phyloP scores from a whole-genome alignment of 2,113 vertebrate species.

The Cisticola juncidis region DNA sequence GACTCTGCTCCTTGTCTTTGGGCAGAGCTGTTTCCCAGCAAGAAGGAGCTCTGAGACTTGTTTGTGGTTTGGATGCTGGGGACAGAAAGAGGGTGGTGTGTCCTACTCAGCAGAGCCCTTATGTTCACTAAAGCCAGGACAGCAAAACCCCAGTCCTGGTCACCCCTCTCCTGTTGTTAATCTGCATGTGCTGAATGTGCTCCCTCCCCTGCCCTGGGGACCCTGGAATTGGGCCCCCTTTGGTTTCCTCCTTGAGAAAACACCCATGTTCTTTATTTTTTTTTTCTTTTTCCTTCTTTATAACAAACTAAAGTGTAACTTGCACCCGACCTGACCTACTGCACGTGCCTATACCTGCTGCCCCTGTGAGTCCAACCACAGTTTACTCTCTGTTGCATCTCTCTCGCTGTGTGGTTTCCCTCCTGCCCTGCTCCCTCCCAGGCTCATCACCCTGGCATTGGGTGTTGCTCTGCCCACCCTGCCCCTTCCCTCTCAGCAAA shows the following conservation, averaged over 20 bases:
- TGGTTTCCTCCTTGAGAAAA: slow-evolving; percentile 9
- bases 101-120: not conserved
- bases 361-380: slow-evolving; percentile 64
- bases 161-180: not conserved
- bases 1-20: not conserved
- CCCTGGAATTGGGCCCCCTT: not conserved
- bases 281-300: slow-evolving; percentile 57
- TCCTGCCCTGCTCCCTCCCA: not conserved
- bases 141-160: slow-evolving; percentile 47
- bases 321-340: slow-evolving; percentile 58
- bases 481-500: not conserved
- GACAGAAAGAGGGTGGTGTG: not conserved
- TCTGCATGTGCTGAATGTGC: slow-evolving; percentile 43
- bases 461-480: not conserved
- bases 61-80: not conserved
- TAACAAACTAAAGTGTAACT: slow-evolving; percentile 69
- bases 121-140: slow-evolving; percentile 48
- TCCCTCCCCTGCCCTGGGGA: not conserved
- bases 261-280: slow-evolving; percentile 31
- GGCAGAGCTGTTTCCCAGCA: not conserved
- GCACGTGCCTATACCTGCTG: slow-evolving; percentile 63
- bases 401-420: slow-evolving; percentile 15
- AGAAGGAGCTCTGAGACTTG: not conserved
- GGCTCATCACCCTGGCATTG: not conserved
- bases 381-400: slow-evolving; percentile 64